Percentiles rank a stretch among this genome's conserved stretches.
Evolutionary conservation across 2,888 invertebrate species (phyloP).

Genomic region (Halictus ligatus): DNA sequence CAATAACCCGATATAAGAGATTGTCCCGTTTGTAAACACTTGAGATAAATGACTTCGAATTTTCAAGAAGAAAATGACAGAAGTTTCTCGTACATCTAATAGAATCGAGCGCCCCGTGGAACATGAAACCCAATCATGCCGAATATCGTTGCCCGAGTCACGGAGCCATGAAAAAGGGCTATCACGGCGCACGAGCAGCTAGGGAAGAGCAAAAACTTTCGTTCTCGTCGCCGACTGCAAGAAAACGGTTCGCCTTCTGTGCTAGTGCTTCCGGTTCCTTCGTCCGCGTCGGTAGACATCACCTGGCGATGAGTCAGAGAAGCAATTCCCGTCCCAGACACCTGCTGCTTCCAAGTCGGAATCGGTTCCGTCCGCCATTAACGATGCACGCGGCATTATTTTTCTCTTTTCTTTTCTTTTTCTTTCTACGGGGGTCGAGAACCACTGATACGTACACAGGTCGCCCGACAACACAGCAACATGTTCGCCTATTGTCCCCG

Average conservation of each 20-base stretch:
- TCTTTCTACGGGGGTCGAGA: slow-evolving; percentile 36
- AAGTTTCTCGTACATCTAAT: accelerated
- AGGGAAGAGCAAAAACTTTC: slow-evolving; percentile 16
- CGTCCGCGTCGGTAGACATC: slow-evolving; percentile 67
- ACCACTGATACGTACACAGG: slow-evolving; percentile 21
- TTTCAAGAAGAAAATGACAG: neutral
- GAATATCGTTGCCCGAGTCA: neutral
- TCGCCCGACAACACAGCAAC: slow-evolving; percentile 37
- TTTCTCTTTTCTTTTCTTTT: slow-evolving; percentile 19
- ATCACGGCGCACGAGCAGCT: neutral
- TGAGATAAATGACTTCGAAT: neutral
- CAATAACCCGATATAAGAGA: too few species aligned
- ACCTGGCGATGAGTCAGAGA: slow-evolving; percentile 82
- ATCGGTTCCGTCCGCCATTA: slow-evolving; percentile 75
- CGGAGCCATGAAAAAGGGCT: neutral
- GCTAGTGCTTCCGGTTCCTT: slow-evolving; percentile 77
- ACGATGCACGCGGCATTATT: slow-evolving; percentile 48
- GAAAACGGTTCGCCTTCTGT: slow-evolving; percentile 54
- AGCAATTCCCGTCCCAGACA: slow-evolving; percentile 76
- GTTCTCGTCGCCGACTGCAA: slow-evolving; percentile 38
- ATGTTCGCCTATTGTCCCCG: slow-evolving; percentile 73
- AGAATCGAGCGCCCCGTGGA: neutral
- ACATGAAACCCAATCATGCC: neutral
- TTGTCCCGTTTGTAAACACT: neutral
- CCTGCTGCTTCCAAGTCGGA: slow-evolving; percentile 75